A percentile compares a stretch with the other conserved stretches of the same genome.
phyloP scores from a whole-genome alignment of 2,888 invertebrate genomes.

The Acrocyrtus sp. region DNA sequence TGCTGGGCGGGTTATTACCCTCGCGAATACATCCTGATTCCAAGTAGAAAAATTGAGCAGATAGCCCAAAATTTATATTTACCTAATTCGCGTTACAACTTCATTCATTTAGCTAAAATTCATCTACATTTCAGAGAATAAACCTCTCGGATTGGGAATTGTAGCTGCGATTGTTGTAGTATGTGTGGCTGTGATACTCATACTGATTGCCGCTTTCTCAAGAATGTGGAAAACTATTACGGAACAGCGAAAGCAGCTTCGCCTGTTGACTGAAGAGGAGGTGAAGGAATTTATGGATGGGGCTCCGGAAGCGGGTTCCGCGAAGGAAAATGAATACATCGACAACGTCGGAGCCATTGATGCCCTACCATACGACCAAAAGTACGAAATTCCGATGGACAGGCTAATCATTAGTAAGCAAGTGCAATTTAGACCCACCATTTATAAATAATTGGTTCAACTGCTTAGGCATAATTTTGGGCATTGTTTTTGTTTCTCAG shows the following conservation, averaged over 20 bases:
- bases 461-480: too few relatives aligned
- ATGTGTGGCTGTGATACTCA: background rate
- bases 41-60: too few relatives aligned
- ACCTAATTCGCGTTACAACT: background rate
- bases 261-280: conserved; percentile 34
- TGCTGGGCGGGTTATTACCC: too few relatives aligned
- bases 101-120: background rate
- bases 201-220: background rate
- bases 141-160: background rate
- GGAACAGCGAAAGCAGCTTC: conserved; percentile 14
- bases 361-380: conserved; percentile 33
- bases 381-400: conserved; percentile 29
- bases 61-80: conserved; percentile 2
- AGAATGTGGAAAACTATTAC: conserved; percentile 12
- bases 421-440: too few relatives aligned
- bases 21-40: too few relatives aligned
- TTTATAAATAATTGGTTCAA: too few relatives aligned
- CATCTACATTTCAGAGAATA: background rate
- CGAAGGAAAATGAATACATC: background rate
- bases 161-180: background rate
- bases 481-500: background rate
- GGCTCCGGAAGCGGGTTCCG: conserved; percentile 8
- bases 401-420: conserved; percentile 18
- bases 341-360: conserved; percentile 8
- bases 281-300: conserved; percentile 33